Evolutionary conservation across 2,888 invertebrate genomes (phyloP).

Genomic region (Strigamia maritima): DNA sequence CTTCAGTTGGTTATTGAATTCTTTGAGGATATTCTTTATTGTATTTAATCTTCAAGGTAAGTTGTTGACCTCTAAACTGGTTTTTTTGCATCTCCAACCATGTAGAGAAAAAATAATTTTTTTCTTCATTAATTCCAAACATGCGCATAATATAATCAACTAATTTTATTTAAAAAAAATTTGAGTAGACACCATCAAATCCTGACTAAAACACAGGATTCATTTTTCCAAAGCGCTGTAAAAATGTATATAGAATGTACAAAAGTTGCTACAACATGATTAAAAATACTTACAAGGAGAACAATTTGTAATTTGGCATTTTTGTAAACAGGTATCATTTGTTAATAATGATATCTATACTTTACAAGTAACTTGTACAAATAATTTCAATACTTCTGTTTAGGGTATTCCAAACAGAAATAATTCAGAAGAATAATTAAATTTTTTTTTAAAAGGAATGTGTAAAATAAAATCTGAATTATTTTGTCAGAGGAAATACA

Average conservation of each 20-base stretch:
- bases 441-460: not conserved
- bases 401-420: not conserved
- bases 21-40: too few relatives aligned
- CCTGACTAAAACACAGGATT: slow-evolving; percentile 23
- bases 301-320: not conserved
- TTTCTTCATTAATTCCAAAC: not conserved
- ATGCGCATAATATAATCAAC: not conserved
- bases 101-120: not conserved
- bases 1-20: too few relatives aligned
- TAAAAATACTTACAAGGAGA: not conserved
- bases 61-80: slow-evolving; percentile 19
- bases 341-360: not conserved
- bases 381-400: too few relatives aligned
- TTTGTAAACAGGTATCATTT: not conserved
- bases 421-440: not conserved
- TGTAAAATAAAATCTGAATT: not conserved
- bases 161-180: not conserved
- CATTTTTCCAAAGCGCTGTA: not conserved
- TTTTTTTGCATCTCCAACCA: not conserved
- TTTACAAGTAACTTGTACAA: slow-evolving; percentile 19
- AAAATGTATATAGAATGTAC: slow-evolving; percentile 20
- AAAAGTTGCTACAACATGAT: not conserved
- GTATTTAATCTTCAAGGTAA: slow-evolving; percentile 3
- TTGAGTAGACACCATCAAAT: not conserved
- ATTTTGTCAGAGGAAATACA: not conserved